Conservation (phyloP, 2,888 invertebrate species). For the Drosophila multiciliata region DNA sequence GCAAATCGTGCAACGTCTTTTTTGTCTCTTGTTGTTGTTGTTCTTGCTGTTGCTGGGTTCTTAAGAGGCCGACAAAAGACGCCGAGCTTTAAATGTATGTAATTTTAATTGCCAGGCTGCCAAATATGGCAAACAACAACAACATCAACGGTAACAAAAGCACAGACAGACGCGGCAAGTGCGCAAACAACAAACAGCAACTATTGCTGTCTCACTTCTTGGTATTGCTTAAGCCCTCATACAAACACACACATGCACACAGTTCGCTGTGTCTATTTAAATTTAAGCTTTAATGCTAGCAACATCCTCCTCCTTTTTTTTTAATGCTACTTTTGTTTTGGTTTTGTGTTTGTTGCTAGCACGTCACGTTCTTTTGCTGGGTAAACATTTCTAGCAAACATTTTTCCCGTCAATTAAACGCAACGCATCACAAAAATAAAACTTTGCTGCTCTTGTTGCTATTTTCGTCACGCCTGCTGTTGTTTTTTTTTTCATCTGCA, state of each 20-base stretch:
- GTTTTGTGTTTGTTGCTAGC: conserved; percentile 1
- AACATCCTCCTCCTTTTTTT: conserved; percentile 31
- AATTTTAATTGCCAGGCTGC: conserved; percentile 75
- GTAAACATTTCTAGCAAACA: conserved; percentile 21
- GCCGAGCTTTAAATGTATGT: conserved; percentile 73
- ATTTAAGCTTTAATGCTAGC: conserved; percentile 4
- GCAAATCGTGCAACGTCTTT: conserved; percentile 72
- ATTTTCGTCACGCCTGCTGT: conserved; percentile 20
- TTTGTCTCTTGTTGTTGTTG: conserved; percentile 22
- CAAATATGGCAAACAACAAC: conserved; percentile 63
- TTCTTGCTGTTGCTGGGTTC: conserved; percentile 26
- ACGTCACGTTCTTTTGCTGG: conserved; percentile 13
- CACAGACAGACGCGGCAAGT: conserved; percentile 31
- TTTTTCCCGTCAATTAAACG: conserved; percentile 36
- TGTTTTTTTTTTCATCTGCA: conserved; percentile 21
- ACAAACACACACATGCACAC: neutral
- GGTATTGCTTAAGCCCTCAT: conserved; percentile 4
- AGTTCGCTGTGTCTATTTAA: conserved; percentile 2
- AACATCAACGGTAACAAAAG: conserved; percentile 35
- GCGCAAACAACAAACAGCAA: conserved; percentile 34
- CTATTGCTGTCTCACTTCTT: conserved; percentile 24
- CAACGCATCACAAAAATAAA: conserved; percentile 31
- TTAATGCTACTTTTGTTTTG: conserved; percentile 5
- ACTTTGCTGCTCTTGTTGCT: conserved; percentile 1
- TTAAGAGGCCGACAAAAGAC: conserved; percentile 72